Conservation (phyloP, 2,888 invertebrate species). For the Craniophora ligustri region DNA sequence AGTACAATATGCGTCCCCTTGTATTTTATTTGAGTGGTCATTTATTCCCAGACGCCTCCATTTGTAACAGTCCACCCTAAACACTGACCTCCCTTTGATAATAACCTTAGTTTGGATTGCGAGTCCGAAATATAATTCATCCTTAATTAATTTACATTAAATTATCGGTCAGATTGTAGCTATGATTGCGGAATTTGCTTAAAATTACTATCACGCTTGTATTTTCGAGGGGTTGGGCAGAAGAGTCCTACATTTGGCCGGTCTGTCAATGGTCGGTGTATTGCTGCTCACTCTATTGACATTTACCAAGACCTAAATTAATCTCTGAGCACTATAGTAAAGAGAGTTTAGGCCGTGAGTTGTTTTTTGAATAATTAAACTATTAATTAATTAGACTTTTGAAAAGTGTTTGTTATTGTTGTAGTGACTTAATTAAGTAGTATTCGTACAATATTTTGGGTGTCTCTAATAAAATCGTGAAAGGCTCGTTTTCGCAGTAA, state of each 20-base stretch:
- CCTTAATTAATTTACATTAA: conserved; percentile 40
- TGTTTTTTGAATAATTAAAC: too few species aligned
- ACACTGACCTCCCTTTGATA: conserved; percentile 31
- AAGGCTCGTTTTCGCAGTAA: too few species aligned
- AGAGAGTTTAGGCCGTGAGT: too few species aligned
- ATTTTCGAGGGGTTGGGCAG: background rate
- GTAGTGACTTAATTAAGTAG: too few species aligned
- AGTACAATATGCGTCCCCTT: conserved; percentile 26
- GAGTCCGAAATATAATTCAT: conserved; percentile 17
- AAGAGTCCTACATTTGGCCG: too few species aligned
- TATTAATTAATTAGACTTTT: too few species aligned
- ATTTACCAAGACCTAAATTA: background rate
- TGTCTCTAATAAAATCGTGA: too few species aligned
- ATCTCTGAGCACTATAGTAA: too few species aligned
- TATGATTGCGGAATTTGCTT: conserved; percentile 15
- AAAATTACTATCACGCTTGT: conserved; percentile 21
- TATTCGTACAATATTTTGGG: too few species aligned
- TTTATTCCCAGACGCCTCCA: conserved; percentile 29
- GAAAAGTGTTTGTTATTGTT: too few species aligned
- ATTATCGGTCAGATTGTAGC: conserved; percentile 14
- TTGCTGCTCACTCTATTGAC: too few species aligned
- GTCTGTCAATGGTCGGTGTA: too few species aligned
- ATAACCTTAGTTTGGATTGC: conserved; percentile 27
- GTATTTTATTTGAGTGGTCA: conserved; percentile 44
- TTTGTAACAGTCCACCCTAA: conserved; percentile 29